A percentile compares a stretch with the other conserved stretches of the same genome.
Evolutionary conservation across 1,140 invertebrate genomes (phyloP).

Genomic region (Brachionus plicatilis): DNA sequence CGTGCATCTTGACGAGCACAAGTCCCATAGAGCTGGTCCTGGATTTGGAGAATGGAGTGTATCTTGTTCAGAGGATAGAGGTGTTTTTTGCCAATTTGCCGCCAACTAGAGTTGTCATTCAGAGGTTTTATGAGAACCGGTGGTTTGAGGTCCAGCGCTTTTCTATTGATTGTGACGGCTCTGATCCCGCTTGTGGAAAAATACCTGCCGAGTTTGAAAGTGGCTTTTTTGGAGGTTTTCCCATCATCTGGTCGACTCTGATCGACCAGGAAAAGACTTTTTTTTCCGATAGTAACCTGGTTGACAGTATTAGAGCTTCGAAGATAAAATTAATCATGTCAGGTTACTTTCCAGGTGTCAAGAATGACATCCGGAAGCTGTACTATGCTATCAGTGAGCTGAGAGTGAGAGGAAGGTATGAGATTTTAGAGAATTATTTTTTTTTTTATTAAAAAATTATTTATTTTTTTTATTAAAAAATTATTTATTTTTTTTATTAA

Average conservation of each 20-base stretch:
- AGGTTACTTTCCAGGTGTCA: slow-evolving; percentile 6
- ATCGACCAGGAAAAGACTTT: neutral
- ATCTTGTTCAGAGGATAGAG: slow-evolving; percentile 22
- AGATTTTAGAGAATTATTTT: neutral
- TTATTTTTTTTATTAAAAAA: neutral
- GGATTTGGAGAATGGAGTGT: slow-evolving; percentile 23
- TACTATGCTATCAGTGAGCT: slow-evolving; percentile 99
- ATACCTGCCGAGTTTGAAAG: slow-evolving; percentile 8
- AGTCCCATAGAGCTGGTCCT: slow-evolving; percentile 1
- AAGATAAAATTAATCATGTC: neutral
- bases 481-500: neutral
- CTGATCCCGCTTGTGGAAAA: neutral
- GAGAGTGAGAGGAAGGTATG: slow-evolving; percentile 82
- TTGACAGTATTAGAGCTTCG: neutral
- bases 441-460: neutral
- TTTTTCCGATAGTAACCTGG: neutral
- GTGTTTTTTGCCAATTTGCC: slow-evolving; percentile 25
- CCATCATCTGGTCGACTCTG: neutral
- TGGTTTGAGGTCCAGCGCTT: neutral
- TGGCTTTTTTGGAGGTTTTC: slow-evolving; percentile 11
- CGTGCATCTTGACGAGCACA: neutral
- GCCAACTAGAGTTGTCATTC: neutral
- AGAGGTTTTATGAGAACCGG: neutral
- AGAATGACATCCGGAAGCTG: slow-evolving; percentile 21
- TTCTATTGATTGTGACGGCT: neutral